Evolutionary conservation across 37 sponge, comb jelly and placozoan genomes (phyloP).

Genomic region (Geodia barretti): DNA sequence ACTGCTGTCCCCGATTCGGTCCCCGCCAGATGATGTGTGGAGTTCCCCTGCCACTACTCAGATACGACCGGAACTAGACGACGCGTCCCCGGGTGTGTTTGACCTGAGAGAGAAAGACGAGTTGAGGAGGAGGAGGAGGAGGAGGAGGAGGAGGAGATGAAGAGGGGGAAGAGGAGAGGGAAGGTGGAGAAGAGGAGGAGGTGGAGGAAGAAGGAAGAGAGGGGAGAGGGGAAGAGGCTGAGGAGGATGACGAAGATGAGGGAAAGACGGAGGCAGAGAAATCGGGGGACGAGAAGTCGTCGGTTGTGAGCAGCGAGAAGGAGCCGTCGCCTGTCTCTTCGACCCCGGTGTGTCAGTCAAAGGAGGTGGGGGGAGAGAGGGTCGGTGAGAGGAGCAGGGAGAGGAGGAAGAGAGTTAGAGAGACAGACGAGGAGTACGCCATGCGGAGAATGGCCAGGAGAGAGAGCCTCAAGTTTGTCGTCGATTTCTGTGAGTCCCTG

Average conservation of each 20-base stretch:
- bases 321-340: conserved; percentile 1
- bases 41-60: neutral
- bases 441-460: conserved; percentile 28
- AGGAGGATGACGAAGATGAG: neutral
- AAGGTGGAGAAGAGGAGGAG: neutral
- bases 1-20: neutral
- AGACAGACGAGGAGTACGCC: conserved; percentile 45
- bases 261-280: neutral
- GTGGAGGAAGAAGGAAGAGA: conserved; percentile 4
- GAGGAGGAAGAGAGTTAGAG: conserved; percentile 19
- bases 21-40: neutral
- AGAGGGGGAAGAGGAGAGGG: neutral
- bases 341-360: neutral
- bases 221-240: neutral
- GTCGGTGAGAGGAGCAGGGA: conserved; percentile 38
- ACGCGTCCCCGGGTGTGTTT: neutral
- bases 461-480: conserved; percentile 25
- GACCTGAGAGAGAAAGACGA: neutral
- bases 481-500: conserved; percentile 31
- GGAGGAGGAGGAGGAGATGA: neutral
- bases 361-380: neutral
- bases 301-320: conserved; percentile 14
- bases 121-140: too few species aligned
- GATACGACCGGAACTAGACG: neutral
- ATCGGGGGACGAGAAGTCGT: conserved; percentile 5